Evolutionary conservation across 1,140 invertebrate species (phyloP).

Genomic region (Varroa destructor): DNA sequence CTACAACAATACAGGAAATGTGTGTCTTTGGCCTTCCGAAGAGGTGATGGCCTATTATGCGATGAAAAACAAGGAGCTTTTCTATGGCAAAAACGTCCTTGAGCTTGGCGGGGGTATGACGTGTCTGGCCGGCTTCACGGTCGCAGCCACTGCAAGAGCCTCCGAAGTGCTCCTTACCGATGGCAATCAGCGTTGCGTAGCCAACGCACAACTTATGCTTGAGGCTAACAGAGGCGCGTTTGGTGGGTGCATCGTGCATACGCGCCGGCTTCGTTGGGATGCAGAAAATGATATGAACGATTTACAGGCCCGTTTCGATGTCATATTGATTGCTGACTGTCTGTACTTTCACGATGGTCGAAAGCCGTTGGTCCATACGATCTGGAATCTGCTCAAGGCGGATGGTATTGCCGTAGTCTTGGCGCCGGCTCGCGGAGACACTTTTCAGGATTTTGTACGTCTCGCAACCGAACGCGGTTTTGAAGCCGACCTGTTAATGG

Average conservation of each 20-base stretch:
- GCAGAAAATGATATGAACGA: conserved; percentile 35
- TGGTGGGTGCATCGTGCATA: conserved; percentile 32
- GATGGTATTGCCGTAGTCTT: conserved; percentile 56
- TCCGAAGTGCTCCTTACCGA: conserved; percentile 51
- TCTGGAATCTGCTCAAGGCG: conserved; percentile 52
- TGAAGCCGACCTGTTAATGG: conserved; percentile 32
- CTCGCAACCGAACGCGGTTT: conserved; percentile 33
- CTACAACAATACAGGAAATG: conserved; percentile 80
- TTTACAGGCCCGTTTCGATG: conserved; percentile 47
- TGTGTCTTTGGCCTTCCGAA: conserved; percentile 78
- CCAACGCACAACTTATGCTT: conserved; percentile 41
- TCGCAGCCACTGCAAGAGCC: conserved; percentile 38
- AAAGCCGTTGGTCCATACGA: conserved; percentile 53
- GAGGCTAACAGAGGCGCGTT: conserved; percentile 32
- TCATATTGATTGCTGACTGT: conserved; percentile 62
- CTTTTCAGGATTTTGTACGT: conserved; percentile 54
- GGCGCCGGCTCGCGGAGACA: conserved; percentile 58
- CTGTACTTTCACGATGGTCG: conserved; percentile 67
- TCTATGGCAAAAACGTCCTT: conserved; percentile 51
- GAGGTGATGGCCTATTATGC: conserved; percentile 64
- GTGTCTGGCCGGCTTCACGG: conserved; percentile 59
- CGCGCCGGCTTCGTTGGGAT: conserved; percentile 39
- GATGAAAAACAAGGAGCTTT: conserved; percentile 52
- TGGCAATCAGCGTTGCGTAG: conserved; percentile 59
- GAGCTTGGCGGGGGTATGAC: conserved; percentile 76